phyloP scores from a whole-genome alignment of 2,113 vertebrate species.

The Kryptolebias marmoratus region DNA sequence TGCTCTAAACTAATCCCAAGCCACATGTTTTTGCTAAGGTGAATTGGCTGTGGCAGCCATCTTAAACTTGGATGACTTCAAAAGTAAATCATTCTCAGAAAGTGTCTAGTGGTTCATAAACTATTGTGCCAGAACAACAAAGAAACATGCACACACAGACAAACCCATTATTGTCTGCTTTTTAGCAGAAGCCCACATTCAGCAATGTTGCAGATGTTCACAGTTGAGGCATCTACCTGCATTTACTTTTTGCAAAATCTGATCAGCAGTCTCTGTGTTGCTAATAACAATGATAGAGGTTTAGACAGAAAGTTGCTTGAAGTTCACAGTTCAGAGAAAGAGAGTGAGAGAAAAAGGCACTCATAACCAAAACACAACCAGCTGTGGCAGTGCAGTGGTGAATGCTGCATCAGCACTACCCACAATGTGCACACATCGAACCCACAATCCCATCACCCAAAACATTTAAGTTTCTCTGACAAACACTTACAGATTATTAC shows the following conservation, averaged over 20 bases:
- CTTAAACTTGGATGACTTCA: too few species aligned
- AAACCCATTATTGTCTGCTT: too few species aligned
- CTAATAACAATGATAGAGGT: conserved; percentile 18
- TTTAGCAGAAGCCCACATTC: conserved; percentile 17
- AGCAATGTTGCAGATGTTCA: not conserved
- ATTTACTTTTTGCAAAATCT: not conserved
- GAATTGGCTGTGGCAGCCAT: too few species aligned
- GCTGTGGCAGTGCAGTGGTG: conserved; percentile 75
- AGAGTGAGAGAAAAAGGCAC: conserved; percentile 55
- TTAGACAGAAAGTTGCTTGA: conserved; percentile 52
- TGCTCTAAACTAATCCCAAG: too few species aligned
- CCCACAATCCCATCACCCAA: conserved; percentile 60
- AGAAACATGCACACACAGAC: too few species aligned
- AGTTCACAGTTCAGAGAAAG: conserved; percentile 74
- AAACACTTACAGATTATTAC: conserved; percentile 69
- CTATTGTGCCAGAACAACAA: not conserved
- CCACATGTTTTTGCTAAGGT: not conserved
- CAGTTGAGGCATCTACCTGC: not conserved
- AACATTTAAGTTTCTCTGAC: conserved; percentile 69
- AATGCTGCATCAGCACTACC: conserved; percentile 75
- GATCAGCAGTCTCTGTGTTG: conserved; percentile 34
- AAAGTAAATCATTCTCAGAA: too few species aligned
- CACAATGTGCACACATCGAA: conserved; percentile 58
- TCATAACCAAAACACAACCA: conserved; percentile 81
- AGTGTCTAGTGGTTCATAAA: too few species aligned